Evolutionary conservation across 1,140 invertebrate genomes (phyloP).

Genomic region (Aphelenchoides besseyi): DNA sequence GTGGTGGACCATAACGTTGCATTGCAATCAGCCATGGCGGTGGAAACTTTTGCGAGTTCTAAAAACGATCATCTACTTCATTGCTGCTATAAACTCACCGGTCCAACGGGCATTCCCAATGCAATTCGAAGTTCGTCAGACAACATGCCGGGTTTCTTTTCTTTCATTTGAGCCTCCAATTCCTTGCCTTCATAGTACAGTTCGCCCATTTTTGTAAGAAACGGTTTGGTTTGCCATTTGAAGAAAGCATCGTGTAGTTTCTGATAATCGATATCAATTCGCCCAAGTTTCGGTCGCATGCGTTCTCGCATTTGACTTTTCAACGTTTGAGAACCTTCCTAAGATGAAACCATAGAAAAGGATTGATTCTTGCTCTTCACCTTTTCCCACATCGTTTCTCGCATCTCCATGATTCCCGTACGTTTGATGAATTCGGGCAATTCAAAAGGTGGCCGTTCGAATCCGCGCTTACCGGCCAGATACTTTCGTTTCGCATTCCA

Average conservation of each 20-base stretch:
- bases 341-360: slow-evolving; percentile 18
- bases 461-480: slow-evolving; percentile 91
- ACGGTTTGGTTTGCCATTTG: slow-evolving; percentile 97
- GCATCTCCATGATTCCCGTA: slow-evolving; percentile 99
- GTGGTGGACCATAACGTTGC: slow-evolving; percentile 97
- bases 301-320: slow-evolving; percentile 98
- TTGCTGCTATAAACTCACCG: slow-evolving; percentile 65
- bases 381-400: slow-evolving; percentile 83
- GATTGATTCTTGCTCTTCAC: slow-evolving; percentile 26
- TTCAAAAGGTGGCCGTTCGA: slow-evolving; percentile 97
- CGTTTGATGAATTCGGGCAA: slow-evolving; percentile 96
- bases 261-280: slow-evolving; percentile 99
- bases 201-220: slow-evolving; percentile 97
- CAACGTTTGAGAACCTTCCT: slow-evolving; percentile 88
- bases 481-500: slow-evolving; percentile 99
- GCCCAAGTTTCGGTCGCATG: slow-evolving; percentile 92
- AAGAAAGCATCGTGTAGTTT: slow-evolving; percentile 99
- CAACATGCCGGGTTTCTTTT: slow-evolving; percentile 96
- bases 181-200: slow-evolving; percentile 99
- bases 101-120: slow-evolving; percentile 95
- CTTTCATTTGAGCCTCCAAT: slow-evolving; percentile 92
- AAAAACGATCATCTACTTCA: slow-evolving; percentile 18
- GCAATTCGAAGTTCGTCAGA: slow-evolving; percentile 91
- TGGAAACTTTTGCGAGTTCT: slow-evolving; percentile 69
- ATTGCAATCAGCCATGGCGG: slow-evolving; percentile 99